Conservation (phyloP, 2,113 vertebrate species). For the Poeciliopsis retropinna region DNA sequence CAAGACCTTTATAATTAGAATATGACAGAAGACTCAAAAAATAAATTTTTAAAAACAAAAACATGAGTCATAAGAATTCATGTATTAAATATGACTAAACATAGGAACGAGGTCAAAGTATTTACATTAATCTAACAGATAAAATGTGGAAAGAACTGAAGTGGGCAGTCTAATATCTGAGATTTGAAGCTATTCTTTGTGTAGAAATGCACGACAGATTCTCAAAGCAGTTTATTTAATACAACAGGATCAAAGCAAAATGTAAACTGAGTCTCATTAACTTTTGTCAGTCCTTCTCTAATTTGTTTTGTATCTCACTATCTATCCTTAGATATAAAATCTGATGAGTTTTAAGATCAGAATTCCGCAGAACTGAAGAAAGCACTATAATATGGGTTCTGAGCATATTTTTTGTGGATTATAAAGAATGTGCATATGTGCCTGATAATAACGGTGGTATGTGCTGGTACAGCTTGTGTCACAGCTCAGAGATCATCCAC, state of each 20-base stretch:
- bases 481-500: background rate
- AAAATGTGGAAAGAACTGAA: background rate
- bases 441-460: background rate
- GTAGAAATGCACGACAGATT: background rate
- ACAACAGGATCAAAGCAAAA: background rate
- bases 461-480: background rate
- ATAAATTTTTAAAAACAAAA: too few relatives aligned
- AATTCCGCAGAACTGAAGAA: background rate
- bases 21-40: too few relatives aligned
- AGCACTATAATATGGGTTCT: too few relatives aligned
- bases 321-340: background rate
- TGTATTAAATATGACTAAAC: too few relatives aligned
- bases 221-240: background rate
- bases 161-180: background rate
- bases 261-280: background rate
- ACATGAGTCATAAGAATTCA: too few relatives aligned
- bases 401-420: background rate
- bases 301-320: background rate
- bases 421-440: constrained; percentile 1
- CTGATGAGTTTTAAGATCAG: background rate
- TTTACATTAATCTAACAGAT: background rate
- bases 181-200: background rate
- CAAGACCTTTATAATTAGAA: too few relatives aligned
- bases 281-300: background rate
- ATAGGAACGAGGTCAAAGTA: background rate